phyloP scores from a whole-genome alignment of 2,797 vertebrate species.

The Furcifer pardalis region DNA sequence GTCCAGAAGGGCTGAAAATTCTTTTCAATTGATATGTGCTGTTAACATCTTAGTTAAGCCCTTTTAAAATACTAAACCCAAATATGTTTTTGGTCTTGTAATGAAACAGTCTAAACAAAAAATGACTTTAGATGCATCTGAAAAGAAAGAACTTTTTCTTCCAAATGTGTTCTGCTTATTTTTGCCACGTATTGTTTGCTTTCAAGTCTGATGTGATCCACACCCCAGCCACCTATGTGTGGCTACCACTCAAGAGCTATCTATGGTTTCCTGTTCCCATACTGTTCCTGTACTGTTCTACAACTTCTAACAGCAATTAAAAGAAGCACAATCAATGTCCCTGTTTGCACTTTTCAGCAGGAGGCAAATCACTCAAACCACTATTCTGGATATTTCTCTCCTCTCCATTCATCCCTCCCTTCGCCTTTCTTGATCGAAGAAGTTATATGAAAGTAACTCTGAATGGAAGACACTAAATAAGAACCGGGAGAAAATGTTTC shows the following conservation, averaged over 20 bases:
- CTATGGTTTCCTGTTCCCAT: background rate
- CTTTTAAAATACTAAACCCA: background rate
- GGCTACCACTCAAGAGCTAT: background rate
- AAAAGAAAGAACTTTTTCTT: background rate
- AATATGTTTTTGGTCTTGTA: background rate
- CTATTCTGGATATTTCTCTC: slow-evolving; percentile 48
- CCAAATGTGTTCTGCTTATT: background rate
- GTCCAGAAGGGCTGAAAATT: background rate
- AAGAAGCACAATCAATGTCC: slow-evolving; percentile 58
- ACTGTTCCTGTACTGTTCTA: slow-evolving; percentile 12
- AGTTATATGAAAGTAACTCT: slow-evolving; percentile 52
- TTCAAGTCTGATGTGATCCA: background rate
- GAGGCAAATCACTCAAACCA: slow-evolving; percentile 47
- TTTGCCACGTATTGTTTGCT: background rate
- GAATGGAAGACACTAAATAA: slow-evolving; percentile 16
- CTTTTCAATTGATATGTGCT: background rate
- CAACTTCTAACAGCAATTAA: slow-evolving; percentile 61
- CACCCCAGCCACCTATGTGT: background rate
- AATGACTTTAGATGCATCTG: background rate
- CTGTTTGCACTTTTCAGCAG: slow-evolving; percentile 47
- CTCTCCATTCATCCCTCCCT: background rate
- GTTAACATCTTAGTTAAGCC: too few relatives aligned
- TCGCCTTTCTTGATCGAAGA: slow-evolving; percentile 12
- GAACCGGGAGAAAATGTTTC: background rate
- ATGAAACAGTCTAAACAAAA: background rate